Conservation (phyloP, 2,797 vertebrate species). For the Muraenolepis orangiensis region DNA sequence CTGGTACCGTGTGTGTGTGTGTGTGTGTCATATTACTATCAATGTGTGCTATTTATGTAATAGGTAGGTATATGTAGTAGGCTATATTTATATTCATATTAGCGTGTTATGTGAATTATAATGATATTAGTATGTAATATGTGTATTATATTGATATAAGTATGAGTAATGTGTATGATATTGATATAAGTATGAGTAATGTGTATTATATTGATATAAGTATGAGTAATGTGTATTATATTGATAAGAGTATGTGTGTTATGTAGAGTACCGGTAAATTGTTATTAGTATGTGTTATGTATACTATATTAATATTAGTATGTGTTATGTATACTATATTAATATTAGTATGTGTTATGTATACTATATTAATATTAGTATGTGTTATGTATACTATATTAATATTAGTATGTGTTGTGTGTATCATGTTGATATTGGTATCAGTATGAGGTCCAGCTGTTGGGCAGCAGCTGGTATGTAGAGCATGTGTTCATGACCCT, state of each 20-base stretch:
- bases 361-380: neutral
- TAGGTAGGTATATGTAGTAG: too few species aligned
- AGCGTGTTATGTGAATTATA: neutral
- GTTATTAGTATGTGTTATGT: neutral
- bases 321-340: neutral
- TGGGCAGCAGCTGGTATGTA: neutral
- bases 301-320: neutral
- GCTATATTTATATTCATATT: too few species aligned
- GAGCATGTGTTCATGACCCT: neutral
- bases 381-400: too few species aligned
- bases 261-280: too few species aligned
- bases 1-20: neutral
- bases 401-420: neutral
- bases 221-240: neutral
- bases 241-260: neutral
- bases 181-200: neutral
- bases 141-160: neutral
- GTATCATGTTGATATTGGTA: neutral
- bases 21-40: too few species aligned
- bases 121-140: neutral
- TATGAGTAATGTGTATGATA: neutral
- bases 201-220: neutral
- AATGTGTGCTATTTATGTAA: too few species aligned
- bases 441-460: neutral
- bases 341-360: neutral